Base-by-base conservation (phyloP, 2,113 vertebrate species). In the Propithecus coquereli region DNA sequence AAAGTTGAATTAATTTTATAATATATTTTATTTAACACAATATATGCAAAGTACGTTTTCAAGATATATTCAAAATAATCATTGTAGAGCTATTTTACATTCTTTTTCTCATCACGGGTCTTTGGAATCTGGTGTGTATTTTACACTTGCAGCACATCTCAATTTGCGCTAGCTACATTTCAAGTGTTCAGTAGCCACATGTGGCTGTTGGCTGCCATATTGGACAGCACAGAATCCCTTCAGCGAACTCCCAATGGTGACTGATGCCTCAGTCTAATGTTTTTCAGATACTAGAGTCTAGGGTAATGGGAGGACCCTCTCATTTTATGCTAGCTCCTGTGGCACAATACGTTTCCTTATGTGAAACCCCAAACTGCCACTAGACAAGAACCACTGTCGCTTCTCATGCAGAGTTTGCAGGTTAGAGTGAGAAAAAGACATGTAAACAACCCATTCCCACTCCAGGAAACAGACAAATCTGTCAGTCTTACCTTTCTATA, bases 41-140 rank as follows among this genome's bases (percentile, higher is more conserved):
- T 74, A 50, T 87, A 47, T 85, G 32, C 40, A 97, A 76, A 93
- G 74, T 88, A 76, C 65, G 76, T 90, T 82, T 92, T 90, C 34
- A 90, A 54, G 45, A 63, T 74, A 1, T 50, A 11, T 82, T 79
- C 82, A 79, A 32, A 93, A 91, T 50, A 45, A 5, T 63, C 83
- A 90, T 34, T 47, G 2, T 10, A 93, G n/a, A 77, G 3, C 65
- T 74, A 25, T 50, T 73, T 73, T 91, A 43, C 12, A 54, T 82
- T 74, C 32, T 32, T 54, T 83, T 93, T 77, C 89, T 79, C 50
- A 18, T 80, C 27, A 50, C 14, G 74, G 66, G 8, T 82, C 57
- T 81, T 94, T 8, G 8, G 34, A 50, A 23, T 54, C 71, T 50
- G 30, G 12, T 68, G 18, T 74, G 20, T 32, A 32, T 65, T 87